Percentiles rank a stretch among this genome's conserved stretches.
phyloP scores from a whole-genome alignment of 2,888 invertebrate species.

The Falcaria lacertinaria region DNA sequence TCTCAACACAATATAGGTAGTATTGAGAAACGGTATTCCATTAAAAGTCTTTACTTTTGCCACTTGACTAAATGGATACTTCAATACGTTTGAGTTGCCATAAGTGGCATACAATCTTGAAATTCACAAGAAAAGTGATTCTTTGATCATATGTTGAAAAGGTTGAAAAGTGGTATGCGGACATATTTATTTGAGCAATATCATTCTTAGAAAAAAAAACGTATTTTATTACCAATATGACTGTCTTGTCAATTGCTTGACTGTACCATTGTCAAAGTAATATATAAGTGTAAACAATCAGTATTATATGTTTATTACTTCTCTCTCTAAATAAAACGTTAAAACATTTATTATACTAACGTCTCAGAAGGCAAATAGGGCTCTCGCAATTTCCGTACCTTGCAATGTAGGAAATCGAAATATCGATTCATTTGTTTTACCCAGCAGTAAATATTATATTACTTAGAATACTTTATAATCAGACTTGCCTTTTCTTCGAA shows the following conservation, averaged over 20 bases:
- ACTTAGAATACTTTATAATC: not conserved
- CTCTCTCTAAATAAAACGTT: too few species aligned
- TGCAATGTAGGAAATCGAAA: conserved; percentile 30
- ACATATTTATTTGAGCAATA: too few species aligned
- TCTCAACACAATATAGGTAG: conserved; percentile 15
- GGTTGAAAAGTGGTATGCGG: too few species aligned
- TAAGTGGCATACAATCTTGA: conserved; percentile 1
- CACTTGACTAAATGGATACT: conserved; percentile 6
- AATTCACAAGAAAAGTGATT: not conserved
- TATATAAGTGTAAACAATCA: too few species aligned
- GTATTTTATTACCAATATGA: too few species aligned
- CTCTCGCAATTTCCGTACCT: conserved; percentile 31
- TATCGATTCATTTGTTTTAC: conserved; percentile 14
- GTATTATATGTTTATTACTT: too few species aligned
- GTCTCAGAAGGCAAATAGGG: conserved; percentile 25
- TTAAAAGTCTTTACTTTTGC: conserved; percentile 4
- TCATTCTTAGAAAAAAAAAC: too few species aligned
- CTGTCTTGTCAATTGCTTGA: too few species aligned
- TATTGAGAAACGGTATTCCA: conserved; percentile 10
- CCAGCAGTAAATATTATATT: not conserved
- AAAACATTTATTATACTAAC: conserved; percentile 28
- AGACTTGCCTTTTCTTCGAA: not conserved
- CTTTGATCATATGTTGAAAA: conserved; percentile 1
- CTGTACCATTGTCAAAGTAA: too few species aligned
- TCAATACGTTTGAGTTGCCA: not conserved